Base-by-base conservation (phyloP, 2,888 invertebrate genomes). In the Aphodius granarius region DNA sequence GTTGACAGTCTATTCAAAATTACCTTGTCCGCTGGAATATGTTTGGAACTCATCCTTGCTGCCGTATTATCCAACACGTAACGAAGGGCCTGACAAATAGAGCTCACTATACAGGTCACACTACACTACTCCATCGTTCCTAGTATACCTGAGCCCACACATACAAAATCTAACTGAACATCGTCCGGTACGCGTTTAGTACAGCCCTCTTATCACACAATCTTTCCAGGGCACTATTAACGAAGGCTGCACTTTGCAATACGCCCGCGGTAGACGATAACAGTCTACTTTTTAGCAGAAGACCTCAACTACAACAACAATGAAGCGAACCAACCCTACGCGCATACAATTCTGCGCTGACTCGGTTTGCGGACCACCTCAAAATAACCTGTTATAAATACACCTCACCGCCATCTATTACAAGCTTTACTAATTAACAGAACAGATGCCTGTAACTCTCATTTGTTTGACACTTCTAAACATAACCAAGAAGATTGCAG, bases 21-120 rank as follows among this genome's bases (percentile, higher is more conserved):
- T 89, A 94, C 94, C 94, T 94, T 94, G 90, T 94, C 94, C 88
- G 94, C 92, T 87, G 94, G 94, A 89, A 94, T 92, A 89, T 93
- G 93, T 89, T 94, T 93, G 87, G 91, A 91, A 89, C 93, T 92
- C 93, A 93, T 93, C 88, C 89, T 90, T 89, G 88, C 81, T 81
- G 80, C 82, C 81, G 80, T 80, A 80, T 79, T 79, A 19, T 17
- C 16, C 17, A 19, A 43, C 21, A 43, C 76, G 19, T 66, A 16
- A 16, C 16, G 66, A n/a, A 20, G 66, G 66, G 13, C 43, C 68
- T 19, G 68, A 68, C 15, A 22, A n/a, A 20, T 81, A 81, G 81
- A 82, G 81, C 80, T 80, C 79, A 78, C 79, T 79, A 80, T 79
- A 80, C 79, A 83, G 82, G 83, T 83, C 83, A 83, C 84, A 83